Conservation (phyloP, 2,888 invertebrate species). For the Linnaemya tessellans region DNA sequence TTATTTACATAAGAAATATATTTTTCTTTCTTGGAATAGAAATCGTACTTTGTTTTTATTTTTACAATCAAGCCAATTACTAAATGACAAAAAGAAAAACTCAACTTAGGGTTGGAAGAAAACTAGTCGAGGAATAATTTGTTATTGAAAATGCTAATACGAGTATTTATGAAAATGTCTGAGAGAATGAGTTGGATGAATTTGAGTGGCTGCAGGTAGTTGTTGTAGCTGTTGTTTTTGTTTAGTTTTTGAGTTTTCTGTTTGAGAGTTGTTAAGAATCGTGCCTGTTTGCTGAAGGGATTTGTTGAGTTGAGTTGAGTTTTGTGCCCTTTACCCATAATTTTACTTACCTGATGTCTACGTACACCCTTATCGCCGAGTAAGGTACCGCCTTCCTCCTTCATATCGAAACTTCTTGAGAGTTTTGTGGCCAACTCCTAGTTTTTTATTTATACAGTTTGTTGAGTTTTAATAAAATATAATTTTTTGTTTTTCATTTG, state of each 20-base stretch:
- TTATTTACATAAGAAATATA: neutral
- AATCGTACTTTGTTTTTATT: too few species aligned
- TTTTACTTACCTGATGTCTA: slow-evolving; percentile 85
- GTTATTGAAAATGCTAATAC: slow-evolving; percentile 22
- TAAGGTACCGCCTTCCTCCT: slow-evolving; percentile 90
- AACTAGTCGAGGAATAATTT: slow-evolving; percentile 1
- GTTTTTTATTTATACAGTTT: slow-evolving; percentile 77
- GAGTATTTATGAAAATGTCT: slow-evolving; percentile 37
- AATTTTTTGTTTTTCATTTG: neutral
- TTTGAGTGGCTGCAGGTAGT: slow-evolving; percentile 14
- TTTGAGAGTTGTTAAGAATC: slow-evolving; percentile 8
- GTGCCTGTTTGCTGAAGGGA: slow-evolving; percentile 39
- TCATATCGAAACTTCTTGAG: slow-evolving; percentile 94
- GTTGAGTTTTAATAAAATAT: slow-evolving; percentile 51
- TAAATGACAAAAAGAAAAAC: slow-evolving; percentile 43
- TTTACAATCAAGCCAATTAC: slow-evolving; percentile 68
- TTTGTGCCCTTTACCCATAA: slow-evolving; percentile 25
- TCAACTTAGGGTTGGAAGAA: neutral
- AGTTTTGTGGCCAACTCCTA: slow-evolving; percentile 94
- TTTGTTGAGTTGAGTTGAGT: slow-evolving; percentile 10
- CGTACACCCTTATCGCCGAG: slow-evolving; percentile 88
- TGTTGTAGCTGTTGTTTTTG: slow-evolving; percentile 12
- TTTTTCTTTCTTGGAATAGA: neutral
- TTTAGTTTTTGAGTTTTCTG: slow-evolving; percentile 39
- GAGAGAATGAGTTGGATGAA: slow-evolving; percentile 47